These are phyloP conservation scores for Colostygia pectinataria DNA, from an alignment of 2,888 invertebrate genomes.

Conservation along the genomic window DNA sequence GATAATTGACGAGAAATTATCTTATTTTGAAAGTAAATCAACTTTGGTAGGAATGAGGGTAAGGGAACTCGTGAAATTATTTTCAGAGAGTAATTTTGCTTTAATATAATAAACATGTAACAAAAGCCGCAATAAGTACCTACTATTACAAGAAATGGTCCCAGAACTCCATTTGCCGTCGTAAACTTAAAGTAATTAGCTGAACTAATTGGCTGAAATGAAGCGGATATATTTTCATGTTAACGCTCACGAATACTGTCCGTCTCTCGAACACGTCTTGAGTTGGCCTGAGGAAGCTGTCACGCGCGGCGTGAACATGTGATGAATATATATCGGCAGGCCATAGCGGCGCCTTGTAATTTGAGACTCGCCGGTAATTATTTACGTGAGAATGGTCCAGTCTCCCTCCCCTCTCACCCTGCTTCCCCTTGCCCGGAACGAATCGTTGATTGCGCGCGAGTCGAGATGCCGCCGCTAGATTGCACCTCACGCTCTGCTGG, in stretches of 20 bases:
- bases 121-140: too few species aligned
- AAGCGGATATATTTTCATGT: constrained; percentile 40
- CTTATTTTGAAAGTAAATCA: neutral
- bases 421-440: constrained; percentile 60
- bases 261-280: constrained; percentile 23
- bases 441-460: constrained; percentile 77
- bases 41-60: neutral
- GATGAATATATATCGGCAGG: constrained; percentile 80
- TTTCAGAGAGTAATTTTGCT: too few species aligned
- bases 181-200: constrained; percentile 21
- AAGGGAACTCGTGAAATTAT: too few species aligned
- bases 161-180: constrained; percentile 7
- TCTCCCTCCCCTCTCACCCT: constrained; percentile 45
- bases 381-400: constrained; percentile 79
- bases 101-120: too few species aligned
- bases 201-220: constrained; percentile 41
- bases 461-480: constrained; percentile 72
- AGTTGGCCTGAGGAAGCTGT: constrained; percentile 75
- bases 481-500: constrained; percentile 62
- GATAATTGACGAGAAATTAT: constrained; percentile 47
- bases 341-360: constrained; percentile 79
- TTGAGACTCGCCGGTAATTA: constrained; percentile 80
- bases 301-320: constrained; percentile 77
- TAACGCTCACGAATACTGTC: constrained; percentile 23
- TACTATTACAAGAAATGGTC: neutral